Base-by-base conservation (phyloP, 2,888 invertebrate genomes). In the Drosophila antonietae region DNA sequence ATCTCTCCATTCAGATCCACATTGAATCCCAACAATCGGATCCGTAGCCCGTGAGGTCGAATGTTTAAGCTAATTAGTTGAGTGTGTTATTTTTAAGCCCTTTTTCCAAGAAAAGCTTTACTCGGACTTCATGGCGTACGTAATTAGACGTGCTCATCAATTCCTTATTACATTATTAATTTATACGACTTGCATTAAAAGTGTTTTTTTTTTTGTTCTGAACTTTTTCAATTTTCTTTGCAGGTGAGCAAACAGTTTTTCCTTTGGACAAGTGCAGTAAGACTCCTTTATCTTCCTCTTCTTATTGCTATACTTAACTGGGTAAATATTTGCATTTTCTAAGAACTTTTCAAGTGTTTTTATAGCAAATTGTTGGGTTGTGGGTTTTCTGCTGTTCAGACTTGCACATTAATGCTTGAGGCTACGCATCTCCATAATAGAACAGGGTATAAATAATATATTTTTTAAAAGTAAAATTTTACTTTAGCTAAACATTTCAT, bases 31-130 rank as follows among this genome's bases (percentile, higher is more conserved):
- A 55, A 55, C 53, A 39, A 31, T 46, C 33, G 15, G 33, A 15
- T 33, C 33, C 2, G n/a, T 44, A 68, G 31, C 49, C 37, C 18
- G 57, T 53, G 49, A 68, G 65, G 57, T 69, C 20, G 63, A 18
- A 55, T 33, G 56, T 53, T 80, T 75, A 71, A 78, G 75, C 88
- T 86, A 85, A 89, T 89, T 88, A 89, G 83, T 74, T 67, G 70
- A 75, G 65, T 77, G 70, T 70, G 66, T 71, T 59, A 55, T 72
- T 67, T 67, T 59, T 43, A 39, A 55, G 6, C 55, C 46, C n/a
- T 69, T 71, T 56, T 39, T 87, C 75, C 70, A 72, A 56, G 77
- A 79, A 86, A 79, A 71, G 53, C 56, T 20, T 60, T 43, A 39
- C 31, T 31, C n/a, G 28, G 6, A 28, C 28, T 28, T 28, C 28